Evolutionary conservation across 1,140 invertebrate genomes (phyloP).

Genomic region (Tachypleus tridentatus): DNA sequence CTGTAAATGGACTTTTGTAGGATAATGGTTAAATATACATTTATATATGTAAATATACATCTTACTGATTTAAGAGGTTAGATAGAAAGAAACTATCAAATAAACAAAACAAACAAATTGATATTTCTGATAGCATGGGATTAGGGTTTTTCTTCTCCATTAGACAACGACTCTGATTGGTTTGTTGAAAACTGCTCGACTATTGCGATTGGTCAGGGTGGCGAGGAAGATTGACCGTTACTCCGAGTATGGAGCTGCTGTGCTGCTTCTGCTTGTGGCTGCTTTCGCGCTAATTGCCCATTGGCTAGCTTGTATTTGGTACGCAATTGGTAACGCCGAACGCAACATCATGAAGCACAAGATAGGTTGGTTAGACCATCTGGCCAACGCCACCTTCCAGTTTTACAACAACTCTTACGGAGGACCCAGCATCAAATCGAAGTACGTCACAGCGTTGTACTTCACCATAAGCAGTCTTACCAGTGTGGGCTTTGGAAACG

Average conservation of each 20-base stretch:
- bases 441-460: conserved; percentile 67
- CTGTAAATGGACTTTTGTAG: too few species aligned
- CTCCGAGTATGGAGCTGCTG: conserved; percentile 96
- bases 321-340: conserved; percentile 93
- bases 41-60: too few species aligned
- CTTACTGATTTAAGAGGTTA: too few species aligned
- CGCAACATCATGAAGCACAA: conserved; percentile 53
- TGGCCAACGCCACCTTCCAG: conserved; percentile 78
- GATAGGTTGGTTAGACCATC: conserved; percentile 84
- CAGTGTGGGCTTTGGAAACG: conserved; percentile 97
- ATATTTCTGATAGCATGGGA: too few species aligned
- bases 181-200: conserved; percentile 86
- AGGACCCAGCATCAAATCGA: conserved; percentile 61
- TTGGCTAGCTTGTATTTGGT: conserved; percentile 98
- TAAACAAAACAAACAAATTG: too few species aligned
- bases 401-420: conserved; percentile 61
- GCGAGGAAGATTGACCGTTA: conserved; percentile 95
- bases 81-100: too few species aligned
- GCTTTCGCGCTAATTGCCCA: conserved; percentile 96
- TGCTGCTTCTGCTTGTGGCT: conserved; percentile 90
- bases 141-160: conserved; percentile 15
- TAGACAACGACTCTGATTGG: conserved; percentile 98
- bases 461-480: conserved; percentile 97
- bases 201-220: conserved; percentile 88
- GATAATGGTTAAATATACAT: too few species aligned